Base-by-base conservation (phyloP, 2,888 invertebrate species). In the Erynnis tages region DNA sequence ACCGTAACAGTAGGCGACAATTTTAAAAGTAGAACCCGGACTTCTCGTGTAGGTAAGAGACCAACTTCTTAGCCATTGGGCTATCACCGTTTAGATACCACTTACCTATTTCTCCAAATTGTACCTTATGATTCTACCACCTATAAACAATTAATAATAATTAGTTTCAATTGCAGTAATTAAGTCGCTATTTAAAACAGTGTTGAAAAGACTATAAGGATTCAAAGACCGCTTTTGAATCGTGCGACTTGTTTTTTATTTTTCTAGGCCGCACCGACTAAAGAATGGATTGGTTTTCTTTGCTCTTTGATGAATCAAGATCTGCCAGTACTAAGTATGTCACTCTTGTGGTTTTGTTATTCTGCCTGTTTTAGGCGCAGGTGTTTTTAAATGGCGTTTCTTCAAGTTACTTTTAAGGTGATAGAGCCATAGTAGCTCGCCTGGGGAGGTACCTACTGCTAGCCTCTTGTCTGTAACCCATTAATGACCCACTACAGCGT, bases 151-250 rank as follows among this genome's bases (percentile, higher is more conserved):
- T n/a, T 23, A 23, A 27, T 29, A n/a, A 38, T 47, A 17, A 47
- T 38, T 47, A 25, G 25, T 25, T 27, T 35, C 46, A 35, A 30
- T 43, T 19, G 11, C 19, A 43, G 30, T 43, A 43, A 43, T 43
- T 30, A 43, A 30, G 43, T 43, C 43, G 30, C 29, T 44, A 17
- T 43, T 44, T 44, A 30, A 44, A 44, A 44, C 30, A 13, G 17
- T 37, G 19, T 41, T 41, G 17, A 11, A 41, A 29, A 17, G 41
- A 17, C 41, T 35, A 32, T 27, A 41, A 41, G 41, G 41, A 29
- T 41, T 29, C 29, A 29, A 41, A 29, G 41, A 13, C 29, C 17
- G 43, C 19, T 30, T 30, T 30, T 43, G 19, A 43, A 19, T 19
- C 17, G 17, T 30, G 43, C 3, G 11, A 10, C 11, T 43, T 43